Base-by-base conservation (phyloP, 2,113 vertebrate species). In the Siniperca knerii region DNA sequence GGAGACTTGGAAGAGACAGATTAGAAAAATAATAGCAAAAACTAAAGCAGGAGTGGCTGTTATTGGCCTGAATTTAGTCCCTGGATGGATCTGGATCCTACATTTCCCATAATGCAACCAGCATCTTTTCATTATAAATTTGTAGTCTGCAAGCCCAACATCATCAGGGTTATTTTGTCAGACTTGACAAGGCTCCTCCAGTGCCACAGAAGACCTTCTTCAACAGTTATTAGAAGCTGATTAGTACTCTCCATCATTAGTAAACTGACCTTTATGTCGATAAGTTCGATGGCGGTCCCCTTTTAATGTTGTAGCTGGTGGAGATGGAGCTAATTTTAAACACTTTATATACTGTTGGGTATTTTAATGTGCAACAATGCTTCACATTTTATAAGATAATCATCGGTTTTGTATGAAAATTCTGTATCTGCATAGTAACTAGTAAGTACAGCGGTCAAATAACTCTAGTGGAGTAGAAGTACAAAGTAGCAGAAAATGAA, bases 181-280 rank as follows among this genome's bases (percentile, higher is more conserved):
- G 71, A 29, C 44, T 54, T 76, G 65, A 76, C 44, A 61, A 12
- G 15, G 55, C 42, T 72, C 57, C 58, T 77, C 35, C 4, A 29
- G 60, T 46, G 60, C 60, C 46, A 70, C 46, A 25, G 25, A 37
- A 50, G 75, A 72, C 48, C 21, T 65, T 77, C n/a, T 50, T 48
- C 15, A 37, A 52, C 57, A 35, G 50, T 57, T 67, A 57, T 50
- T 42, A 40, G 64, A 50, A 55, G 48, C 75, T 75, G 75, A 82
- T 79, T 79, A 69, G 70, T 70, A 12, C 81, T 70, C 75, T 50
- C n/a, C 69, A 60, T 68, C 69, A 74, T 33, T 67, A 16, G 18
- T 66, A 72, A 54, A 60, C 76, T 79, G 76, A 84, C 75, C 82
- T 84, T 84, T 84, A 84, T 70, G 55, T 79, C 80, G n/a, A n/a